Evolutionary conservation across 2,797 vertebrate genomes (phyloP), one percentile per base, ranked within the genome.

Genomic region (Typhlichthys subterraneus): DNA sequence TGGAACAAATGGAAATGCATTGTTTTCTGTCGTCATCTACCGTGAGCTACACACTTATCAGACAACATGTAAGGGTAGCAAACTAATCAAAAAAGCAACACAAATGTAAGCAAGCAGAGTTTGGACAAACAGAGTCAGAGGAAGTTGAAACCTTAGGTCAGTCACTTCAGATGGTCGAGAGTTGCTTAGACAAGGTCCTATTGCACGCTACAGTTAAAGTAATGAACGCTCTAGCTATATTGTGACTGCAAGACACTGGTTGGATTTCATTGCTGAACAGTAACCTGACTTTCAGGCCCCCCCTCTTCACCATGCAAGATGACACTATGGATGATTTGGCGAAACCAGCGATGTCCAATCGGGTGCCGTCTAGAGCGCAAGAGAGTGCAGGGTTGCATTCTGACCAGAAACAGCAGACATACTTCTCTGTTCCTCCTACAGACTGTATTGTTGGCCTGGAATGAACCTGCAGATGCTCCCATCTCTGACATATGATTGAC

Each of bases 271-370:
- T 74, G 72, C 80, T 84, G 88, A 88, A 90, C 84, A 93, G 92
- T 84, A 91, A 89, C 89, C 93, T 93, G 91, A 94, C 94, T 95
- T 95, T 95, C 95, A 96, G 95, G 91, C 91, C 92, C 75, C 92
- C 93, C 93, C 93, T 94, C 93, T 93, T 91, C 87, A 89, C 70
- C 86, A 85, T 88, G 73, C 89, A 89, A 65, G 87, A 79, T 65
- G 87, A 83, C 65, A 81, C 75, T 62, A 65, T 69, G 78, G 45
- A 5, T 75, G 79, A 77, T 66, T 15, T 42, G 53, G 59, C 76
- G 76, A 72, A 38, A 38, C 33, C 7, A 38, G 33, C 6, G 1
- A 1, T 38, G 33, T 38, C 33, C 33, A 38, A 38, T 38, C 6
- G 8, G 6, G 6, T 38, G 33, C 33, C 33, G 33, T 38, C 33